Conservation (phyloP, 1,140 invertebrate species). For the Holcopasites calliopsidis region DNA sequence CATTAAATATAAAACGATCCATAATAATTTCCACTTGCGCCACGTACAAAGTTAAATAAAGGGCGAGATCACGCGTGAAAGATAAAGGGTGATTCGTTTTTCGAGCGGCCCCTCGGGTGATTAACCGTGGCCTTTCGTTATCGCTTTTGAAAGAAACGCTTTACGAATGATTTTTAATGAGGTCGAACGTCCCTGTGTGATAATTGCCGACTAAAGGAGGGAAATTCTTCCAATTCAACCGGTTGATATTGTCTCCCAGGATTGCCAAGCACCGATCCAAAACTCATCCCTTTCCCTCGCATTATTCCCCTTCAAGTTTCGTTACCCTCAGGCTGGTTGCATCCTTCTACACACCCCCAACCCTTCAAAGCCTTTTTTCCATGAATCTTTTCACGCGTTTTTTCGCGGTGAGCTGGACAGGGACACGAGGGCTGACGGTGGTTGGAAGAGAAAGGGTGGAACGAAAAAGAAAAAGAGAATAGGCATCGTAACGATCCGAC, state of each 20-base stretch:
- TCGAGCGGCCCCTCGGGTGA: conserved; percentile 31
- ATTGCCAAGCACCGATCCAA: conserved; percentile 31
- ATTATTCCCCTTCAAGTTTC: neutral
- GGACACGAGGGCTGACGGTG: neutral
- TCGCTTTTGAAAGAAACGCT: conserved; percentile 9
- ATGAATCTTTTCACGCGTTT: conserved; percentile 39
- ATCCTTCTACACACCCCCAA: conserved; percentile 1
- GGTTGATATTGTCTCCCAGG: conserved; percentile 21
- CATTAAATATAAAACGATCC: neutral
- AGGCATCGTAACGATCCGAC: conserved; percentile 57
- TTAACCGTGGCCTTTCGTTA: conserved; percentile 42
- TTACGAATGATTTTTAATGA: conserved; percentile 40
- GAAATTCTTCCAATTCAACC: conserved; percentile 3
- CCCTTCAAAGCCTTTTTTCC: neutral
- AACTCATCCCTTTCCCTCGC: neutral
- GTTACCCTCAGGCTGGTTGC: conserved; percentile 6
- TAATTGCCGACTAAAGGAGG: conserved; percentile 22
- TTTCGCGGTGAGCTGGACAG: conserved; percentile 42
- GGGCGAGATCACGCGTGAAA: neutral
- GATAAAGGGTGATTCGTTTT: neutral
- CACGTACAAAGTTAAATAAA: neutral
- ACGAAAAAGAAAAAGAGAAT: conserved; percentile 22
- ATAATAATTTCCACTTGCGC: neutral
- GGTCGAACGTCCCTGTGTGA: conserved; percentile 25
- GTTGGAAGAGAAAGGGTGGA: neutral